Base-by-base conservation (phyloP, 1,140 invertebrate species). In the Hirudo medicinalis region DNA sequence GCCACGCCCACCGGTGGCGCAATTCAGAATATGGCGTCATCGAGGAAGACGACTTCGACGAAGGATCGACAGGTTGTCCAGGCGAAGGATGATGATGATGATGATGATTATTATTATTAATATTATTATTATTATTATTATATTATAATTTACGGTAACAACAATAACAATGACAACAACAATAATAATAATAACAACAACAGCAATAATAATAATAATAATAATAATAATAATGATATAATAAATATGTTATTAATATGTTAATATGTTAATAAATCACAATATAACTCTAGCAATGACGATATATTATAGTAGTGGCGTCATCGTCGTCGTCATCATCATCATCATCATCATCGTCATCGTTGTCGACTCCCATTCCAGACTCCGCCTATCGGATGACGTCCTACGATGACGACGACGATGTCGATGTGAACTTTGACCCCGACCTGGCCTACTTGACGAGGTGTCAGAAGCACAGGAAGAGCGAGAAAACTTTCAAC, bases 21-120 rank as follows among this genome's bases (percentile, higher is more conserved):
- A 49, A 49, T 49, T 8, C 43, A 49, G 43, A 9, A 49, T 49
- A 63, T 63, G 70, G 69, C 32, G 70, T 67, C 60, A 55, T 40
- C 13, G 57, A 63, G 22, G 57, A 63, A 25, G 57, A 32, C 29
- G 57, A 63, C 17, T 22, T 22, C 29, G 57, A 63, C 29, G 57
- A 63, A 25, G 57, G 29, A 25, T 22, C 22, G 22, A 32, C 22
- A 25, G 57, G 29, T 32, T 32, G 57, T 15, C 17, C 11, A 63
- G 1, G 6, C 9, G 9, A 20, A 63, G 4, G 11, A 63, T 32
- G 19, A 63, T 15, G 57, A 63, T 63, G 57, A 71, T 67, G 36
- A 71, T 71, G 60, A 15, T 32, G 29, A 63, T n/a, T n/a, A n/a
- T n/a, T n/a, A n/a, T n/a, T n/a, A n/a, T n/a, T n/a, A n/a, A n/a